A percentile compares a stretch with the other conserved stretches of the same genome.
Conservation (phyloP, 2,888 invertebrate genomes). For the Spicauda simplicius region DNA sequence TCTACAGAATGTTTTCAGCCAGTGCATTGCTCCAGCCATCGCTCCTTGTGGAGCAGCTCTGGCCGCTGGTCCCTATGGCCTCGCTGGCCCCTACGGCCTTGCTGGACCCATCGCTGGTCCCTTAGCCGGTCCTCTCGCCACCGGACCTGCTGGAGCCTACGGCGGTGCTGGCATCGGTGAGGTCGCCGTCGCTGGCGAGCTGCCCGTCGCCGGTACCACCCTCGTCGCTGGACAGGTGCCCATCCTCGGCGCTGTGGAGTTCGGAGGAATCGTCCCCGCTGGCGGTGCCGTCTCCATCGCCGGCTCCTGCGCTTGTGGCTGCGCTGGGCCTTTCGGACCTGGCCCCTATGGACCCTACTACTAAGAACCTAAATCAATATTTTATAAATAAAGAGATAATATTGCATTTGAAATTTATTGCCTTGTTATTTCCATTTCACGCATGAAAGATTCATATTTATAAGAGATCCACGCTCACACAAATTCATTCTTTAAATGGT, state of each 20-base stretch:
- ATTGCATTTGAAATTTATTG: too few relatives aligned
- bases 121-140: conserved; percentile 18
- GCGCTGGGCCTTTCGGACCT: neutral
- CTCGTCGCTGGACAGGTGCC: conserved; percentile 52
- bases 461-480: too few relatives aligned
- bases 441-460: too few relatives aligned
- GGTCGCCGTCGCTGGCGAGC: conserved; percentile 46
- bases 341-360: neutral
- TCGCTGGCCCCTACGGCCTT: conserved; percentile 16
- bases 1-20: neutral
- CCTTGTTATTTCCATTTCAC: too few relatives aligned
- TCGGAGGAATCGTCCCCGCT: conserved; percentile 48
- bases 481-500: too few relatives aligned
- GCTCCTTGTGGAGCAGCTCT: too few relatives aligned
- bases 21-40: too few relatives aligned
- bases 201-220: conserved; percentile 49
- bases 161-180: conserved; percentile 49
- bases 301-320: conserved; percentile 27
- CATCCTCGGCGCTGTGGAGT: conserved; percentile 50
- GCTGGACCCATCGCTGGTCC: conserved; percentile 6
- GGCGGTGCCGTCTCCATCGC: conserved; percentile 46
- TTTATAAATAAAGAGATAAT: too few relatives aligned
- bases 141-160: conserved; percentile 42
- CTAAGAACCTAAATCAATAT: too few relatives aligned
- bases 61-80: too few relatives aligned